phyloP scores from a whole-genome alignment of 2,797 vertebrate genomes.

The Siniperca scherzeri region DNA sequence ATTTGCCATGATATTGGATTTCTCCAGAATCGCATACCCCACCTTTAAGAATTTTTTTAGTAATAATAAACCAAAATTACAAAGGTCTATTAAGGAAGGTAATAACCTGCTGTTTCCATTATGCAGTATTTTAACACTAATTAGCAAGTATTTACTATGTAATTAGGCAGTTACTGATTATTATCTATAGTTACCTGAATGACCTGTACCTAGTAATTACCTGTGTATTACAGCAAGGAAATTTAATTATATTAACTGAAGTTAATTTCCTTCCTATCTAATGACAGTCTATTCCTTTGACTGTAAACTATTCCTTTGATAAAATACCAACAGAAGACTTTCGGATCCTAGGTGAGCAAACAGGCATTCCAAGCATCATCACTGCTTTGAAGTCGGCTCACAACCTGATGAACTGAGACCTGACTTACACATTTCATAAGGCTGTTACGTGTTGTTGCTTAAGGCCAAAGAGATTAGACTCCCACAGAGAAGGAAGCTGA shows the following conservation, averaged over 20 bases:
- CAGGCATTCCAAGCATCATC: conserved; percentile 23
- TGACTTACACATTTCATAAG: conserved; percentile 63
- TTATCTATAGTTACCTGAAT: neutral
- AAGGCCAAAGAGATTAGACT: conserved; percentile 73
- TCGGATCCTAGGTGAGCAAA: conserved; percentile 13
- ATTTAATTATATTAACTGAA: neutral
- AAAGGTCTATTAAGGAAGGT: neutral
- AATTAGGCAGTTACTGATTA: neutral
- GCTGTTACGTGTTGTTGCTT: conserved; percentile 70
- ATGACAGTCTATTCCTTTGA: neutral
- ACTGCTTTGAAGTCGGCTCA: conserved; percentile 65
- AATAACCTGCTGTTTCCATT: neutral
- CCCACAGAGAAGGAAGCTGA: conserved; percentile 64
- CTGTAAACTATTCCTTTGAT: neutral
- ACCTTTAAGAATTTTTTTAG: too few species aligned
- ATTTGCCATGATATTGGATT: too few species aligned
- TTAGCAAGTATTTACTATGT: neutral
- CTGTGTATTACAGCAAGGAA: neutral
- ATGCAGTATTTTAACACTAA: neutral
- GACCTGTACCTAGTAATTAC: neutral
- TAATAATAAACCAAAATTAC: neutral
- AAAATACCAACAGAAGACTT: neutral
- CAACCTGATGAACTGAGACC: conserved; percentile 58
- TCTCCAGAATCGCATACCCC: too few species aligned
- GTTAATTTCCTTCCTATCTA: neutral